These are phyloP conservation scores for Bimastos eiseni DNA, from an alignment of 2,888 invertebrate species.

Conservation along the genomic window DNA sequence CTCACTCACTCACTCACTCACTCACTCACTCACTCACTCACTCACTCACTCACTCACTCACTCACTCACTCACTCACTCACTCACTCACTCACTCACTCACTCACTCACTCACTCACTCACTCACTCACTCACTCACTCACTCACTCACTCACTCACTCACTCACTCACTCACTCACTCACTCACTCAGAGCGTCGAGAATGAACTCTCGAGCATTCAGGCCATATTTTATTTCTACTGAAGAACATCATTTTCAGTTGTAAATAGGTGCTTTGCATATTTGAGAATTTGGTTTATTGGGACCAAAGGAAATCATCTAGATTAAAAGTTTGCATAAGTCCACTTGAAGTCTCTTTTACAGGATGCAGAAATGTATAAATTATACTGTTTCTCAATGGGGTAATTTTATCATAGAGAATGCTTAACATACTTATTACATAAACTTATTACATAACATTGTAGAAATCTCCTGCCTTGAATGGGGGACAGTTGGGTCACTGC, in stretches of 20 bases:
- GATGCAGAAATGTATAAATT: not conserved
- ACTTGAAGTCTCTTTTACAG: not conserved
- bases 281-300: not conserved
- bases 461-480: not conserved
- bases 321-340: not conserved
- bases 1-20: no score
- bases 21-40: no score
- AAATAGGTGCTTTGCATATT: not conserved
- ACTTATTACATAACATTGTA: not conserved
- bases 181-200: no score
- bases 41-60: no score
- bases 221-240: not conserved
- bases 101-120: no score
- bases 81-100: no score
- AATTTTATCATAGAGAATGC: not conserved
- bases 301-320: not conserved
- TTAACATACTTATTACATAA: not conserved
- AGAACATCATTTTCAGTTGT: not conserved
- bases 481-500: not conserved
- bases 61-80: no score
- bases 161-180: no score
- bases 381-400: not conserved
- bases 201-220: no score
- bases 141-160: no score
- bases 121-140: no score